phyloP scores from a whole-genome alignment of 2,888 invertebrate genomes.

The Hypolimnas misippus region DNA sequence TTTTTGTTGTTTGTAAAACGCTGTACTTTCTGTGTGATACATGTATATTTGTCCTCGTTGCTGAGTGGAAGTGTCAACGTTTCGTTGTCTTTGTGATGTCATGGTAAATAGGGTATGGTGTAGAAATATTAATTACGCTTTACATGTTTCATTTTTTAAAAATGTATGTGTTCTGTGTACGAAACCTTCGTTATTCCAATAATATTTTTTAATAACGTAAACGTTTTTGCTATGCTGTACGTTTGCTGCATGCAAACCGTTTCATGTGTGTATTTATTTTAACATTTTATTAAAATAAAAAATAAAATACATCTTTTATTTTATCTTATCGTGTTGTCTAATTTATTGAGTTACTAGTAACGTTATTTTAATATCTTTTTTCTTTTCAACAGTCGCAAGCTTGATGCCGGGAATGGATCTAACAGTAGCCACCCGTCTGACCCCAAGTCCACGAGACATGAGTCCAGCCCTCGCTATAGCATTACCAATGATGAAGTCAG shows the following conservation, averaged over 20 bases:
- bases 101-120: conserved; percentile 23
- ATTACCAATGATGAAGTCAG: conserved; percentile 85
- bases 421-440: conserved; percentile 86
- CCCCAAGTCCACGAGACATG: conserved; percentile 87
- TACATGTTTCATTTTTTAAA: conserved; percentile 27
- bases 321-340: background rate
- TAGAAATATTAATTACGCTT: conserved; percentile 33
- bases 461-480: conserved; percentile 86
- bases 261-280: background rate
- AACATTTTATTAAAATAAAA: background rate
- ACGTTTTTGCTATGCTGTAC: background rate
- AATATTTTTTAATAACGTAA: background rate
- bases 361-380: conserved; percentile 18
- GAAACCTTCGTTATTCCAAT: conserved; percentile 3
- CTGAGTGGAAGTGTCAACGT: conserved; percentile 31
- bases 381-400: conserved; percentile 72
- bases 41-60: conserved; percentile 29
- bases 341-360: background rate
- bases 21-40: conserved; percentile 20
- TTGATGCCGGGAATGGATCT: conserved; percentile 84
- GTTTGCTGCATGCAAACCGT: conserved; percentile 13
- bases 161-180: conserved; percentile 21
- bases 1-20: conserved; percentile 23
- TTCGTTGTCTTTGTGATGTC: conserved; percentile 33
- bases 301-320: background rate